phyloP scores from a whole-genome alignment of 2,888 invertebrate species.

The Callosobruchus maculatus region DNA sequence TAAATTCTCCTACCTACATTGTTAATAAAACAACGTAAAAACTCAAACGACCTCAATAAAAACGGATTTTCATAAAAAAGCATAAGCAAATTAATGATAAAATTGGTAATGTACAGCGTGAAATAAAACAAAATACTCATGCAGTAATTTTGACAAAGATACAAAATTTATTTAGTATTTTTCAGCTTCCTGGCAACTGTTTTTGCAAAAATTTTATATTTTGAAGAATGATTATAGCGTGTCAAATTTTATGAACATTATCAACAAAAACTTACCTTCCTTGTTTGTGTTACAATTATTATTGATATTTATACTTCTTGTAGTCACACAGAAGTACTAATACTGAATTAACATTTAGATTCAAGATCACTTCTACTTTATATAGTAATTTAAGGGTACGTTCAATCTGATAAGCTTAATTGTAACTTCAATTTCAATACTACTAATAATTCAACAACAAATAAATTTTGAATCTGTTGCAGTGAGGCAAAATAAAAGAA shows the following conservation, averaged over 20 bases:
- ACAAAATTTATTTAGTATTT: neutral
- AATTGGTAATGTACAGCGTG: neutral
- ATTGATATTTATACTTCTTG: too few relatives aligned
- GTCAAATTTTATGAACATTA: neutral
- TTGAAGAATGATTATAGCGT: neutral
- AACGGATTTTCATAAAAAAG: neutral
- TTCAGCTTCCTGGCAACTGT: neutral
- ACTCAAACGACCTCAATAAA: neutral
- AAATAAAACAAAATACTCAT: neutral
- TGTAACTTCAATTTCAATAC: neutral
- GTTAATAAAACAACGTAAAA: neutral
- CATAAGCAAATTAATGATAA: too few relatives aligned
- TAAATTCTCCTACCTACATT: neutral
- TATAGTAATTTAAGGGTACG: too few relatives aligned
- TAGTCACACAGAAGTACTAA: neutral
- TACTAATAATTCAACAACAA: neutral
- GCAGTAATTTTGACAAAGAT: neutral
- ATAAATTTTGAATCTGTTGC: neutral
- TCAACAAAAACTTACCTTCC: neutral
- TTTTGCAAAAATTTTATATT: neutral
- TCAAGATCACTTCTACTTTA: too few relatives aligned
- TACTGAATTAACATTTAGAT: neutral
- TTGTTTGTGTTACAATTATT: neutral
- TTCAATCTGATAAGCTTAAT: neutral
- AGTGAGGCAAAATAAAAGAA: neutral